Evolutionary conservation across 2,797 vertebrate species (phyloP), one percentile per base, ranked within the genome.

Genomic region (Heteromormyrus szaboi): DNA sequence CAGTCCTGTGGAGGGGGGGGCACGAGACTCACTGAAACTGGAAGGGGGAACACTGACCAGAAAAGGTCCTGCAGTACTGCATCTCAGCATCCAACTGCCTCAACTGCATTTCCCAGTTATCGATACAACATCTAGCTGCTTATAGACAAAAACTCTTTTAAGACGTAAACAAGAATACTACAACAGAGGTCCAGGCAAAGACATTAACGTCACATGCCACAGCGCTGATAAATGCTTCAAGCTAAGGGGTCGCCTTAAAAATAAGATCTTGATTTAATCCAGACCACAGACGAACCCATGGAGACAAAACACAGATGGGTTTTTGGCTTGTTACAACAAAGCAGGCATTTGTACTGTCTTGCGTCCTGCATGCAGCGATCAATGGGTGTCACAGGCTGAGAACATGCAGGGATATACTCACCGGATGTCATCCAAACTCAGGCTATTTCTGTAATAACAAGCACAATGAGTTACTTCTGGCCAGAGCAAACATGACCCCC

Each of bases 401-500:
- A 93, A 92, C 95, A 96, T 95, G 95, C 95, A 90, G 92, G 94
- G 90, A 88, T 91, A 94, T 95, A 98, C 98, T 98, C 97, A 99
- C 98, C 97, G 96, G 91, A 98, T 97, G 95, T 98, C 97, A 97
- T 99, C 98, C 98, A 99, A 96, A 98, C 97, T 97, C 95, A 98
- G 96, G 97, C 97, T 99, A 99, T 97, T 97, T 98, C 98, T 99
- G 97, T 95, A 99, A 97, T 95, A 97, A 97, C 93, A 98, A 96
- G 96, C 95, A 98, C 91, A 97, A 92, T 93, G 96, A 96, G 96
- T 97, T 96, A 97, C 91, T 92, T 87, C 93, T 93, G 93, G 93
- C 93, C 91, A 92, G 72, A 93, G 88, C 90, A 92, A 92, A 91
- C 92, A 92, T 93, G 91, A 90, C 62, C 89, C 81, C 1, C 88